Conservation (phyloP, 2,888 invertebrate species). For the Cenopis cana region DNA sequence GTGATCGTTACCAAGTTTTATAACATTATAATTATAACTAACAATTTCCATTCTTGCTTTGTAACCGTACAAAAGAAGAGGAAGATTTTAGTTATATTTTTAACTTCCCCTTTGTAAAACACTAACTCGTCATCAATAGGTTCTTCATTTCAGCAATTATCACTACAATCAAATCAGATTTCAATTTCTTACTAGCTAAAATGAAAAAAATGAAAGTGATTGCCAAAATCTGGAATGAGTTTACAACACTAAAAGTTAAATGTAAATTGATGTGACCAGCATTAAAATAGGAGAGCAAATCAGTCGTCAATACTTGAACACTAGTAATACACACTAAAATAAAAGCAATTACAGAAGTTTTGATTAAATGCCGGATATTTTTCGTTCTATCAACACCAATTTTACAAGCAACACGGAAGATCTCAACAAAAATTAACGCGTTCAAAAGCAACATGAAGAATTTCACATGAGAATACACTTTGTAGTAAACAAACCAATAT, state of each 20-base stretch:
- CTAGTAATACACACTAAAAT: conserved; percentile 63
- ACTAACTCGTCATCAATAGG: not conserved
- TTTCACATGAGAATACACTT: conserved; percentile 57
- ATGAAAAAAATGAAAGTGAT: conserved; percentile 56
- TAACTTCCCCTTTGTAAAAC: not conserved
- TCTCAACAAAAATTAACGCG: conserved; percentile 59
- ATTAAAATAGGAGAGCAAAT: conserved; percentile 53
- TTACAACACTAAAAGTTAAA: conserved; percentile 55
- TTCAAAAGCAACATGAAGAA: conserved; percentile 61
- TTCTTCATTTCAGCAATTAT: conserved; percentile 42
- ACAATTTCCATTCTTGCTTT: no score
- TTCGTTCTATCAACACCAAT: conserved; percentile 47
- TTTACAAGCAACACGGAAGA: conserved; percentile 58
- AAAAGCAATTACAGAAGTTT: conserved; percentile 58
- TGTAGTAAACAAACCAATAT: conserved; percentile 53
- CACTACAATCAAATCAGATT: conserved; percentile 35
- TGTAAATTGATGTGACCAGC: conserved; percentile 35
- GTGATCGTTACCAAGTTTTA: no score
- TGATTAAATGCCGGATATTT: conserved; percentile 51
- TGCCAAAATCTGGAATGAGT: conserved; percentile 57
- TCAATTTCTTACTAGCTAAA: conserved; percentile 46
- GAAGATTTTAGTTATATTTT: no score
- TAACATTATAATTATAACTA: no score
- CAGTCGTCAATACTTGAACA: conserved; percentile 64
- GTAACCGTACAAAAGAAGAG: no score